Conservation (phyloP, 2,113 vertebrate species). For the Saguinus imperator region DNA sequence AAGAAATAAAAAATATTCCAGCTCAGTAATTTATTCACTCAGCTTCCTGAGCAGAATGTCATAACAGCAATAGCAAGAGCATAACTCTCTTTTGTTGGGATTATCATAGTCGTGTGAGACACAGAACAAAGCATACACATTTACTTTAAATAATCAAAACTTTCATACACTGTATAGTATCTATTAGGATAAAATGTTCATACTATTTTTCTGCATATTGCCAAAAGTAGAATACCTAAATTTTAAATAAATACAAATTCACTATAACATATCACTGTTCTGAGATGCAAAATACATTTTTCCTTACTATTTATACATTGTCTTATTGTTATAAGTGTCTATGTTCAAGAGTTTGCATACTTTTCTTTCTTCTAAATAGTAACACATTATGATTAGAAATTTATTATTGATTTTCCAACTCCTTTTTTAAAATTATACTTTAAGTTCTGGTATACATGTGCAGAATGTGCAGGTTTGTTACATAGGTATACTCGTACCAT, state of each 20-base stretch:
- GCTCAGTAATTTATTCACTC: constrained; percentile 41
- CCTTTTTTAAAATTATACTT: neutral
- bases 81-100: neutral
- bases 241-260: constrained; percentile 26
- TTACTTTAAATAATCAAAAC: constrained; percentile 25
- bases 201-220: neutral
- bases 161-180: neutral
- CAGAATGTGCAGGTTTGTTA: too few species aligned
- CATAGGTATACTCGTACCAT: too few species aligned
- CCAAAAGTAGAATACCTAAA: neutral
- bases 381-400: constrained; percentile 17
- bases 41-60: neutral
- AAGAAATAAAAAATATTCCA: constrained; percentile 46
- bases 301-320: constrained; percentile 29
- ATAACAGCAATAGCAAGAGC: neutral
- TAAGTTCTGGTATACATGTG: too few species aligned
- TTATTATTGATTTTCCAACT: constrained; percentile 20
- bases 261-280: neutral
- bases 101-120: neutral
- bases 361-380: constrained; percentile 61
- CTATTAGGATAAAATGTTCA: neutral
- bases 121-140: neutral
- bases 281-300: constrained; percentile 3
- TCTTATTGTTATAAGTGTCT: neutral
- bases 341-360: neutral